Percentiles rank a stretch among this genome's conserved stretches.
Conservation (phyloP, 2,113 vertebrate genomes). For the Corapipo altera region DNA sequence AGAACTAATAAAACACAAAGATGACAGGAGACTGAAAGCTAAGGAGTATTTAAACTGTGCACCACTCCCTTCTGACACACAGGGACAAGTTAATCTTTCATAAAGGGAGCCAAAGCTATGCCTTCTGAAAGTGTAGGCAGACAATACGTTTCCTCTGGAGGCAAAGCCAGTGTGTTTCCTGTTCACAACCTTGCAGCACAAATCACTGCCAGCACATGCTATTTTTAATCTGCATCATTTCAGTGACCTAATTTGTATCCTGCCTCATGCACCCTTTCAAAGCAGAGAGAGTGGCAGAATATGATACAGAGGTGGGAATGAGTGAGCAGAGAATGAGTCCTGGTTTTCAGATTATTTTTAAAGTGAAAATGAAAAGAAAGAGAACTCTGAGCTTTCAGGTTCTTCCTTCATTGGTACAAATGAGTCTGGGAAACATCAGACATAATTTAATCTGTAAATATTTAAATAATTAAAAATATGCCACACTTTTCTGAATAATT, state of each 20-base stretch:
- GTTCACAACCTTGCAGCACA: background rate
- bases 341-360: background rate
- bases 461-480: background rate
- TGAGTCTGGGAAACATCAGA: background rate
- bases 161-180: constrained; percentile 1
- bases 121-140: constrained; percentile 1
- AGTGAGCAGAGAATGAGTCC: background rate
- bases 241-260: constrained; percentile 29
- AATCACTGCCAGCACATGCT: background rate
- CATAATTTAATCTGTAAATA: background rate
- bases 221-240: constrained; percentile 27
- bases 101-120: background rate
- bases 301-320: background rate
- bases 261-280: background rate
- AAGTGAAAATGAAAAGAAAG: background rate
- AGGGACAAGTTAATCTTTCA: background rate
- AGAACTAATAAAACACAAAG: background rate
- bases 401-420: background rate
- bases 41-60: background rate
- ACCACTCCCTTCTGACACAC: background rate
- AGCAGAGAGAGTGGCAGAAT: background rate
- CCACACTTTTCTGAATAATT: background rate
- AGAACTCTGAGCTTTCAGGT: background rate
- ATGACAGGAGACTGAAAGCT: background rate
- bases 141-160: constrained; percentile 2